Evolutionary conservation across 1,140 invertebrate genomes (phyloP), one percentile per base, ranked within the genome.

Genomic region (Phortica variegata): DNA sequence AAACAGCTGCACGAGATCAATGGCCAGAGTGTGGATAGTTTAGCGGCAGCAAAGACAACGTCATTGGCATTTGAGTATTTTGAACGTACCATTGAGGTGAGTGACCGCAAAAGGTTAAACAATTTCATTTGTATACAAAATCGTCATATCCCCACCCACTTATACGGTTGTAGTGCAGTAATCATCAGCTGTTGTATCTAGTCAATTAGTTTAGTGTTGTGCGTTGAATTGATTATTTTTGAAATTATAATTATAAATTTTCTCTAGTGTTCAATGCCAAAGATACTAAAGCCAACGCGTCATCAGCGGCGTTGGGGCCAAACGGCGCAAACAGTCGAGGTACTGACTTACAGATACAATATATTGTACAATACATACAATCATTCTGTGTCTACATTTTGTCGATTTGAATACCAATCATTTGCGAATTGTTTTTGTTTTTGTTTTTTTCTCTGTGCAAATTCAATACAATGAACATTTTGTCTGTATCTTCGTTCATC

Each of bases 11-110:
- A 76, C 46, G 79, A 81, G 31, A 80, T 87, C 57, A 81, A 81
- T 70, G 83, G 82, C 40, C 83, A 86, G 74, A 87, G 84, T 72
- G 86, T 87, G 12, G 87, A 90, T 61, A 89, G 85, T 59, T 73
- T 89, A 47, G 77, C 81, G 8, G 80, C 84, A 26, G 87, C 87
- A 2, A 84, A 83, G 71, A 82, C 84, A 36, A 86, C 85, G 43
- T 85, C 87, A 8, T 77, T 83, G 43, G 84, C 86, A 33, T 92
- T 90, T 70, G 79, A 80, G 38, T 84, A 89, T 54, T 91, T 92
- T 73, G 87, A 91, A 77, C 85, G 85, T 77, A 91, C 88, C 38
- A 84, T 91, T 56, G 79, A 85, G 79, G 88, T 90, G 79, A 80
- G 73, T 78, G 46, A 68, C 2, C 4, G 36, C 13, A 38, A 38